These are phyloP conservation scores for Helicoverpa armigera DNA, from an alignment of 1,140 invertebrate genomes.

Conservation along the genomic window DNA sequence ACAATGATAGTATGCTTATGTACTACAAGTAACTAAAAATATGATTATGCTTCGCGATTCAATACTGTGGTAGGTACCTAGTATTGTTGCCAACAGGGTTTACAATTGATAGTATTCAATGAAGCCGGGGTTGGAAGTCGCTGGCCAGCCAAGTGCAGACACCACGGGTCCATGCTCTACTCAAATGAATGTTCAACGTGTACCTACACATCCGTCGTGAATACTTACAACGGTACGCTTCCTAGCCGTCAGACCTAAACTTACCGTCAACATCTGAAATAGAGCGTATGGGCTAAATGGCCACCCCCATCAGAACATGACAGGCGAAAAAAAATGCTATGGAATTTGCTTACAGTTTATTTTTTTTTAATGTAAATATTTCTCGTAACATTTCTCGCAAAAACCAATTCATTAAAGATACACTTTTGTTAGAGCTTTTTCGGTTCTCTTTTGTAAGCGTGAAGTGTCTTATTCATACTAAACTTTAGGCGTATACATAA, in stretches of 20 bases:
- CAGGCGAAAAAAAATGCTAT: conserved; percentile 80
- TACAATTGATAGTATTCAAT: conserved; percentile 40
- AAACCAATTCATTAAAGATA: conserved; percentile 62
- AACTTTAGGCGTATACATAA: conserved; percentile 70
- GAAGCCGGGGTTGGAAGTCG: conserved; percentile 61
- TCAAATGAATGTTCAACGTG: conserved; percentile 52
- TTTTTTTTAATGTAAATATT: conserved; percentile 77
- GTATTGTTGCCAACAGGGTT: not conserved
- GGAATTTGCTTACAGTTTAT: conserved; percentile 81
- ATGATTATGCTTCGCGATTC: conserved; percentile 1
- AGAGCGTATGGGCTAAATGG: conserved; percentile 81
- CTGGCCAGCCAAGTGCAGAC: conserved; percentile 71
- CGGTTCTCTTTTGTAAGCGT: conserved; percentile 59
- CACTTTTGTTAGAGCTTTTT: conserved; percentile 61
- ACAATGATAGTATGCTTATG: not conserved
- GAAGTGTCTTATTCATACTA: conserved; percentile 75
- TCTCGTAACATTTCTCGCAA: conserved; percentile 73
- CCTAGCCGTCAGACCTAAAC: conserved; percentile 80
- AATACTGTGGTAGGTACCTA: not conserved
- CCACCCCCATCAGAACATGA: conserved; percentile 78
- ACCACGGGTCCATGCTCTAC: conserved; percentile 67
- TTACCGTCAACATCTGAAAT: conserved; percentile 86
- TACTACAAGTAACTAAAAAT: not conserved
- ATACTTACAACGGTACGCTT: conserved; percentile 62
- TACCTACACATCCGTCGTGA: conserved; percentile 62